phyloP scores from a whole-genome alignment of 2,797 vertebrate genomes.

The Onychomys arenicola region DNA sequence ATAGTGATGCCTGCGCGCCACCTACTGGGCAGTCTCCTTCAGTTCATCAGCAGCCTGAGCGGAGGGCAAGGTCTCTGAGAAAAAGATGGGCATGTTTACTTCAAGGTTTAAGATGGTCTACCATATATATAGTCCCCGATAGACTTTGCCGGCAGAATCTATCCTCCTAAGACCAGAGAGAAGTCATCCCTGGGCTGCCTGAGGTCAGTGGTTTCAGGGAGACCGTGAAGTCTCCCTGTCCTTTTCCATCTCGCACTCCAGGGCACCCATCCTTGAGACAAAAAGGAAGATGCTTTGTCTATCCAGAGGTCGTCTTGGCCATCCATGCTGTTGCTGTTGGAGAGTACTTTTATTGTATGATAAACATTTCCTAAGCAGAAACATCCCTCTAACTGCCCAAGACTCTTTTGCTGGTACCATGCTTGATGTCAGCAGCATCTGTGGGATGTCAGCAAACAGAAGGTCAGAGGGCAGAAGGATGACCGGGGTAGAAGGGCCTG shows the following conservation, averaged over 20 bases:
- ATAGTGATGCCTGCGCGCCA: conserved; percentile 78
- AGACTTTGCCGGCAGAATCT: not conserved
- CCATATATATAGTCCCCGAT: fast-evolving
- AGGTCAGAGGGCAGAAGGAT: not conserved
- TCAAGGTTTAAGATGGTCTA: not conserved
- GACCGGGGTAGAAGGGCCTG: not conserved
- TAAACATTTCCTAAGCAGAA: not conserved
- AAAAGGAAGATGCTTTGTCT: not conserved
- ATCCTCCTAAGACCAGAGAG: not conserved
- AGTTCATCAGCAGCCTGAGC: conserved; percentile 34
- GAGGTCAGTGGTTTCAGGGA: not conserved
- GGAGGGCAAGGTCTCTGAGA: not conserved
- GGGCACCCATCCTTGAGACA: not conserved
- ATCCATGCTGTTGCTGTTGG: not conserved
- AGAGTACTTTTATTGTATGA: not conserved
- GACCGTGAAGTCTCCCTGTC: fast-evolving
- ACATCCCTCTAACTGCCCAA: not conserved
- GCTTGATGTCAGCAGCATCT: not conserved
- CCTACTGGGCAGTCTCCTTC: conserved; percentile 75
- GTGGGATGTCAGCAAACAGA: not conserved
- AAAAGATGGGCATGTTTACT: not conserved
- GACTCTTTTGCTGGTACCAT: not conserved
- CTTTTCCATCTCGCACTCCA: not conserved
- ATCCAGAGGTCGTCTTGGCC: not conserved
- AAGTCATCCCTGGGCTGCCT: not conserved